These are phyloP conservation scores for Cephalophus harveyi DNA, from an alignment of 2,113 vertebrate species.

Conservation along the genomic window DNA sequence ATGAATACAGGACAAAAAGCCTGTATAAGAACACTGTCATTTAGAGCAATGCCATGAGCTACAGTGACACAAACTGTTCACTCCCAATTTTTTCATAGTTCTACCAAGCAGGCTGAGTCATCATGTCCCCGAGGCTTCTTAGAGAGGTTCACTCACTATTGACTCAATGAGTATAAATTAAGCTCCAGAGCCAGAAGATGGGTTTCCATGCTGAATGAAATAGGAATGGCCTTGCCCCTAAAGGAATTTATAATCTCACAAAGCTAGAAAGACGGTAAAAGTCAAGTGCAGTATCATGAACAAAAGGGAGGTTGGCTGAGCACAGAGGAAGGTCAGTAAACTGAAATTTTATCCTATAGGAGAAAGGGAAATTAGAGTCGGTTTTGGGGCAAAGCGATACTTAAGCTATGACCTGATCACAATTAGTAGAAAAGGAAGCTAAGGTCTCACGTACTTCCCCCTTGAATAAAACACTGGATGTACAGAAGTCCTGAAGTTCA, in stretches of 20 bases:
- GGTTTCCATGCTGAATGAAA: not conserved
- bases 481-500: not conserved
- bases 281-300: no score
- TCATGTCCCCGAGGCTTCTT: not conserved
- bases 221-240: not conserved
- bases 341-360: not conserved
- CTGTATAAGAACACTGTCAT: not conserved
- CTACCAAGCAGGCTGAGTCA: not conserved
- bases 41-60: not conserved
- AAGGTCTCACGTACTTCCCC: not conserved
- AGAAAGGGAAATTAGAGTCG: not conserved
- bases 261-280: not conserved
- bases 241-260: not conserved
- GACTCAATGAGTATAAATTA: not conserved
- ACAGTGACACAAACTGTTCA: not conserved
- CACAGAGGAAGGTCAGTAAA: not conserved
- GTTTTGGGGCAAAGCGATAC: accelerated
- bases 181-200: not conserved
- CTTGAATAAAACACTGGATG: not conserved
- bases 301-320: not conserved
- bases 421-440: not conserved
- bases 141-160: not conserved
- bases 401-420: not conserved
- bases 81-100: not conserved
- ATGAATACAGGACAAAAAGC: not conserved